Percentiles rank a stretch among this genome's conserved stretches.
These are phyloP conservation scores for Euura lappo DNA, from an alignment of 1,140 invertebrate species.

Conservation along the genomic window DNA sequence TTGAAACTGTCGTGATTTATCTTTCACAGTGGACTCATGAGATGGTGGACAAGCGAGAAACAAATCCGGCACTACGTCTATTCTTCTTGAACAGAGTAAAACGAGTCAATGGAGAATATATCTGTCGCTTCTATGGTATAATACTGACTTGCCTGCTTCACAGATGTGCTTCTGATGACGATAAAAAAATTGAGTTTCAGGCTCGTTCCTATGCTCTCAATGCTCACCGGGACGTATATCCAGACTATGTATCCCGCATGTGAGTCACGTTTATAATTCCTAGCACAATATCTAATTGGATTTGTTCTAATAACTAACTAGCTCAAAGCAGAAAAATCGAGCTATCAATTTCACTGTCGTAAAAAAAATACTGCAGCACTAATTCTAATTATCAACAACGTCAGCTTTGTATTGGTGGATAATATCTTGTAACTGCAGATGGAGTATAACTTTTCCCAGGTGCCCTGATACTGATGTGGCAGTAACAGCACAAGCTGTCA, in stretches of 20 bases:
- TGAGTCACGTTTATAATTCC: not conserved
- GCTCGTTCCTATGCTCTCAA: slow-evolving; percentile 15
- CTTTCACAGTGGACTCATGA: slow-evolving; percentile 35
- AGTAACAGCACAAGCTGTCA: slow-evolving; percentile 42
- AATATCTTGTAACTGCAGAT: too few relatives aligned
- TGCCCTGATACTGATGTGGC: slow-evolving; percentile 41
- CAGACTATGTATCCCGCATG: not conserved
- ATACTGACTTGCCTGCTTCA: slow-evolving; percentile 43
- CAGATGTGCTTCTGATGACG: slow-evolving; percentile 35
- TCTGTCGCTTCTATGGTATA: slow-evolving; percentile 26
- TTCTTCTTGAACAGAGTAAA: slow-evolving; percentile 39
- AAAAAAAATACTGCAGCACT: not conserved
- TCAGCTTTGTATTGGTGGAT: too few relatives aligned
- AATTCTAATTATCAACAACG: not conserved
- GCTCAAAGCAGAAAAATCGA: too few relatives aligned
- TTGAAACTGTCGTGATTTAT: slow-evolving; percentile 13
- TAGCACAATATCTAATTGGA: not conserved
- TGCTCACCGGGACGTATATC: not conserved
- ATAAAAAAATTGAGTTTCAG: slow-evolving; percentile 44
- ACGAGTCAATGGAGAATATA: slow-evolving; percentile 18
- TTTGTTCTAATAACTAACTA: too few relatives aligned
- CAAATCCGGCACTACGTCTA: slow-evolving; percentile 35
- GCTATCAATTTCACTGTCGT: too few relatives aligned
- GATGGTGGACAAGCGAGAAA: slow-evolving; percentile 38
- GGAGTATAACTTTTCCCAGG: slow-evolving; percentile 20